Evolutionary conservation across 30 jellyfish, hydroid and myxozoan species (phyloP).

Genomic region (Aurelia aurita complex sp. Pacific): DNA sequence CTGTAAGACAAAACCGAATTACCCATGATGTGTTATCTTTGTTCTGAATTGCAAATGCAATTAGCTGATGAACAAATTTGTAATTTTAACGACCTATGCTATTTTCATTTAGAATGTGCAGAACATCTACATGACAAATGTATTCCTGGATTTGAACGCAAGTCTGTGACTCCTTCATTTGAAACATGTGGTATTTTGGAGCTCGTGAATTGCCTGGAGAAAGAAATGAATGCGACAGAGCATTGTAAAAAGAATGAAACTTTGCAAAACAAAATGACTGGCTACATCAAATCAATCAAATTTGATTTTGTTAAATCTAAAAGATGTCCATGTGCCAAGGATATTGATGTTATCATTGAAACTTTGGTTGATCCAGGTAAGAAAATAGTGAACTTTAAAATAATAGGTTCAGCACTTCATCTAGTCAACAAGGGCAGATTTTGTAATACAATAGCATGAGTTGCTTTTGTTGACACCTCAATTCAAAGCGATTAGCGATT

Average conservation of each 20-base stretch:
- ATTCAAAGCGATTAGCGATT: too few relatives aligned
- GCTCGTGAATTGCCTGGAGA: constrained; percentile 44
- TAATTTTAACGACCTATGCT: too few relatives aligned
- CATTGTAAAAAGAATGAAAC: constrained; percentile 12
- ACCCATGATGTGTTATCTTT: too few relatives aligned
- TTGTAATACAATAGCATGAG: too few relatives aligned
- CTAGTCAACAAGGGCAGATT: too few relatives aligned
- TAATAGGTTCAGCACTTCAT: too few relatives aligned
- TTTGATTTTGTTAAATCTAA: constrained; percentile 36
- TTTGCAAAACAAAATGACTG: constrained; percentile 7
- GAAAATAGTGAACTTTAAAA: background rate
- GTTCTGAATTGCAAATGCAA: too few relatives aligned
- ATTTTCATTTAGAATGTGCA: constrained; percentile 38
- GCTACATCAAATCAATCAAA: constrained; percentile 19
- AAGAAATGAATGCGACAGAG: constrained; percentile 34
- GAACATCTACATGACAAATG: constrained; percentile 38
- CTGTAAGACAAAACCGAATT: too few relatives aligned
- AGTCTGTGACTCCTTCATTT: constrained; percentile 28
- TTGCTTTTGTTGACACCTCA: too few relatives aligned
- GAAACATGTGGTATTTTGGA: constrained; percentile 49
- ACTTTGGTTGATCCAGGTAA: constrained; percentile 49
- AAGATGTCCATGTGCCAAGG: constrained; percentile 61
- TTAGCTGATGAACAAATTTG: too few relatives aligned
- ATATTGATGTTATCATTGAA: constrained; percentile 33
- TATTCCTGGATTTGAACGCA: background rate